Evolutionary conservation across 2,888 invertebrate genomes (phyloP), one percentile per base, ranked within the genome.

Genomic region (Rotaria magnacalcarata): DNA sequence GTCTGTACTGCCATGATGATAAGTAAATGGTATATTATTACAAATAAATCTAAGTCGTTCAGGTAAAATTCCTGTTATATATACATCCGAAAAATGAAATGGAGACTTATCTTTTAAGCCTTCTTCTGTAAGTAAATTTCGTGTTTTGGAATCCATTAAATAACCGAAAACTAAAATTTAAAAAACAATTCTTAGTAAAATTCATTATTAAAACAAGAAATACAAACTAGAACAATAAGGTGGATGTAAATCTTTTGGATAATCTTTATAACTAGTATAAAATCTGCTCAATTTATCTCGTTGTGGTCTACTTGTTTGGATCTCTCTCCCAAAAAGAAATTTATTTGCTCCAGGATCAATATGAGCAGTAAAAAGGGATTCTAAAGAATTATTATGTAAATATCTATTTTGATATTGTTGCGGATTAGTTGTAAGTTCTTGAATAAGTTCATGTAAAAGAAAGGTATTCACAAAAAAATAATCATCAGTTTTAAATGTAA

Each of bases 41-140:
- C 75, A 80, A 5, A 41, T 8, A 47, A 80, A 80, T 41, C 41
- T 47, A 6, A 80, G n/a, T 21, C 47, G 41, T 24, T 80, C 43
- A 47, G 75, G 43, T 24, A 80, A 41, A 8, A 80, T 80, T 21
- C 75, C 75, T 2, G 75, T 80, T 2, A 80, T 0, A 47, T 24
- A 80, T 16, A 80, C 47, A 80, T 80, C 75, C 21, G 75, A 19
- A 47, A 80, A 47, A 80, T 24, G 75, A 47, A 80, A 24, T 80
- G 75, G 75, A 10, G 1, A 5, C 24, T 47, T 43, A 43, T 41
- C 21, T 80, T 47, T 80, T 4, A 41, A 43, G 3, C 21, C 75
- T 80, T 80, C 75, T 24, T 3, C 14, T 8, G 4, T 24, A 41
- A 80, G 10, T 43, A 24, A 11, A 21, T 21, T 4, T 47, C 8